Evolutionary conservation across 2,888 invertebrate species (phyloP).

Genomic region (Nephrotoma flavescens): DNA sequence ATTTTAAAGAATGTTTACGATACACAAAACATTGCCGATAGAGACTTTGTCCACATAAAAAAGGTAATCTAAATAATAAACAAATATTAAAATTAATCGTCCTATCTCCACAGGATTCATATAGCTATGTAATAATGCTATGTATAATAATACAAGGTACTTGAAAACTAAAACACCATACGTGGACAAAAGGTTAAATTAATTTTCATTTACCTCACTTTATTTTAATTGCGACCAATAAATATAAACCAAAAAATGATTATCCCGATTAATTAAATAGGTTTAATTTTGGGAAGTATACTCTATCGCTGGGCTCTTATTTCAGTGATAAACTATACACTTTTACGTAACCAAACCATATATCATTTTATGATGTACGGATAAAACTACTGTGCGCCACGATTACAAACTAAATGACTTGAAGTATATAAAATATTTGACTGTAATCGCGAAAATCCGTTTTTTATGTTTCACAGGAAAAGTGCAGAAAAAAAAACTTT

Average conservation of each 20-base stretch:
- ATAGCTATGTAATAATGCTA: neutral
- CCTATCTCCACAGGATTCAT: neutral
- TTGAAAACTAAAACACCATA: neutral
- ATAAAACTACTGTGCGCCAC: neutral
- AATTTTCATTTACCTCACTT: neutral
- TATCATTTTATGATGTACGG: neutral
- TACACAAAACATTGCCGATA: neutral
- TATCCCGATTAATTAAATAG: neutral
- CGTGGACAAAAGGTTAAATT: neutral
- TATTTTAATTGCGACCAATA: neutral
- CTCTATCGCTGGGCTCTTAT: neutral
- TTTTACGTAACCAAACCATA: neutral
- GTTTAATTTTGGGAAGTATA: neutral
- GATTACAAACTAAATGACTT: neutral
- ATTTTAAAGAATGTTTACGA: neutral
- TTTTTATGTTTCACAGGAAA: neutral
- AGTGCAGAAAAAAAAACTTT: neutral
- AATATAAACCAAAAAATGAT: neutral
- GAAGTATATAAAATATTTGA: neutral
- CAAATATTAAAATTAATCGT: neutral
- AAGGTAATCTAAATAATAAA: neutral
- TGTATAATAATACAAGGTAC: neutral
- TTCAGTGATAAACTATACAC: neutral
- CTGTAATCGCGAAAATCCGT: neutral
- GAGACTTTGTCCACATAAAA: neutral